Percentiles rank a stretch among this genome's conserved stretches.
phyloP scores from a whole-genome alignment of 2,888 invertebrate genomes.

The Stenodera caucasica region DNA sequence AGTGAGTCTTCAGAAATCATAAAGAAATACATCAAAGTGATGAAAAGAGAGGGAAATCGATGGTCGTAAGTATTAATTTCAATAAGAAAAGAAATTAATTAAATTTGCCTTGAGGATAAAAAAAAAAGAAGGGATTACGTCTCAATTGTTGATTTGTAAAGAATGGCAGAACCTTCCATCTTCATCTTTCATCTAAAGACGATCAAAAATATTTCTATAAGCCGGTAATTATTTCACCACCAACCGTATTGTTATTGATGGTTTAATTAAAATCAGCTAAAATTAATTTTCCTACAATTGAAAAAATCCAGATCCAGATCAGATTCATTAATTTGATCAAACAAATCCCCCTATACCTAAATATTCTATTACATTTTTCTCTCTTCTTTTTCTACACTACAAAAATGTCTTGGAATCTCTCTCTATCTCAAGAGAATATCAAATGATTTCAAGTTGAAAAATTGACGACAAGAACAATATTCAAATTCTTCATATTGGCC shows the following conservation, averaged over 20 bases:
- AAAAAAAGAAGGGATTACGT: too few species aligned
- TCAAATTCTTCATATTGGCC: not conserved
- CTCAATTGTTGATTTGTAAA: not conserved
- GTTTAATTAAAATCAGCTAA: conserved; percentile 23
- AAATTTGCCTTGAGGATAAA: not conserved
- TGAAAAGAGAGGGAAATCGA: not conserved
- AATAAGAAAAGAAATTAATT: not conserved
- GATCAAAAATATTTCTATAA: not conserved
- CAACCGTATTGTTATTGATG: not conserved
- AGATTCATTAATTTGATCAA: not conserved
- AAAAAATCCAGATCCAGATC: not conserved
- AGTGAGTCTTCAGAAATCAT: not conserved
- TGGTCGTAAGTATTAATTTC: not conserved
- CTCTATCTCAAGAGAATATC: not conserved
- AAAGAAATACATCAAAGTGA: not conserved
- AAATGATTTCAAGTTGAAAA: not conserved
- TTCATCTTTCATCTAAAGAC: not conserved
- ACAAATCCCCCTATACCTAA: not conserved
- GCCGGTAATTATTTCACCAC: not conserved
- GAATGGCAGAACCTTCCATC: not conserved
- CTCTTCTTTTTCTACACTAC: not conserved
- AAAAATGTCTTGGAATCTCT: too few species aligned
- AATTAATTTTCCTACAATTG: conserved; percentile 18
- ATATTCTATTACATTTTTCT: not conserved
- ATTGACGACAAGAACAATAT: not conserved